Evolutionary conservation across 1,140 invertebrate genomes (phyloP), one percentile per base, ranked within the genome.

Genomic region (Euwallacea similis): DNA sequence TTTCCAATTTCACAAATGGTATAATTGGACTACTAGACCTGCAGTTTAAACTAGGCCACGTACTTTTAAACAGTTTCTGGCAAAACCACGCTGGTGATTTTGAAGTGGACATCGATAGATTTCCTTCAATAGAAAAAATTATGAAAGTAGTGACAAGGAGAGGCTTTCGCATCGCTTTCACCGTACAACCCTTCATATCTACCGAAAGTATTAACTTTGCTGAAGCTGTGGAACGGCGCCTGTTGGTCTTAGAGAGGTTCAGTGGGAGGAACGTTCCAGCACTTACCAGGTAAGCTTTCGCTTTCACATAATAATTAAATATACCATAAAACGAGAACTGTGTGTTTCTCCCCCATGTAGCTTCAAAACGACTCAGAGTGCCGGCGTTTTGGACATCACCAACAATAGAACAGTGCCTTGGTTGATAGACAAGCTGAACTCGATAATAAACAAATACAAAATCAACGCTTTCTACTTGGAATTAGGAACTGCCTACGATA

Each of bases 381-480:
- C 90, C 41, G 93, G 89, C 0, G 88, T 95, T 3, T 75, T 96
- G 50, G 94, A 97, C 78, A 87, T 95, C 3, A 96, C 93, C 0
- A 93, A 94, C 66, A 90, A 91, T 73, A 84, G 87, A 43, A 90
- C 91, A 0, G 81, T 91, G 1, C 87, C 90, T 0, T 98, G 96
- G 95, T 85, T 96, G 15, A 79, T 90, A 4, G 83, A 86, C 33
- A 91, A 93, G 79, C 81, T 98, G 0, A 86, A 90, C 72, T 81
- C 83, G 1, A 82, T 97, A 0, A 86, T 89, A 33, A 85, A 87
- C 2, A 87, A 88, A 43, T 94, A 93, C 72, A 86, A 91, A 42
- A 91, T 98, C 7, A 91, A 95, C 77, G 91, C 93, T 0, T 96
- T 96, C 79, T 97, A 93, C 75, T 86, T 98, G 55, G 95, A 98